Base-by-base conservation (phyloP, 2,888 invertebrate species). In the Acanthoscelides obtectus region DNA sequence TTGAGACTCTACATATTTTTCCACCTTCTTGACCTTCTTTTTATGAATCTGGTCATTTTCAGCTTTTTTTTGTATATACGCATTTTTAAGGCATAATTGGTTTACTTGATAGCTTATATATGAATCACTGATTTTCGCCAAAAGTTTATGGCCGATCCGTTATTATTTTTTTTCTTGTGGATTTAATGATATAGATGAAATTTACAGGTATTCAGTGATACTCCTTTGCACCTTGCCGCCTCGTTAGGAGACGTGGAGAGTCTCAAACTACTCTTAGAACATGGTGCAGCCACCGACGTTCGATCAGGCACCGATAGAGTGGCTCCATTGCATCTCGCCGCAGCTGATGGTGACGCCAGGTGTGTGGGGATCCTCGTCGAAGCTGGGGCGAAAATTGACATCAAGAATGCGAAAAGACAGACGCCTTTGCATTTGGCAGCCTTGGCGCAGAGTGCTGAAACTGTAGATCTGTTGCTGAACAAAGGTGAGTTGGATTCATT, bases 371-470 rank as follows among this genome's bases (percentile, higher is more conserved):
- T 94, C 21, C 86, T 96, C 0, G 83, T 95, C 1, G 91, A 93
- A 21, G 89, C 92, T 68, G 92, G 93, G 0, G 95, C 96, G 0
- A 88, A 91, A 69, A 90, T 93, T n/a, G 91, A 94, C 80, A 90
- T 92, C 70, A 88, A 89, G 20, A 94, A 94, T 84, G 88, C 89
- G 70, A 90, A 92, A 81, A 90, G 91, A 72, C 94, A 95, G 86
- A 94, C 95, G 0, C 92, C 96, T 0, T 86, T 97, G 72, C 97
- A 97, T 84, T 86, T 96, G 74, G 96, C 96, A 3, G 91, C 94
- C 6, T 84, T 94, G 72, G 91, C 94, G 0, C 95, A 95, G 84
- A 93, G 94, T 22, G 87, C 91, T 0, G 94, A 94, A 85, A 93
- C 92, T 0, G 87, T 94, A 2, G 92, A 94, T 75, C 79, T 92